Base-by-base conservation (phyloP, 2,113 vertebrate species). In the Ardeotis arabs region DNA sequence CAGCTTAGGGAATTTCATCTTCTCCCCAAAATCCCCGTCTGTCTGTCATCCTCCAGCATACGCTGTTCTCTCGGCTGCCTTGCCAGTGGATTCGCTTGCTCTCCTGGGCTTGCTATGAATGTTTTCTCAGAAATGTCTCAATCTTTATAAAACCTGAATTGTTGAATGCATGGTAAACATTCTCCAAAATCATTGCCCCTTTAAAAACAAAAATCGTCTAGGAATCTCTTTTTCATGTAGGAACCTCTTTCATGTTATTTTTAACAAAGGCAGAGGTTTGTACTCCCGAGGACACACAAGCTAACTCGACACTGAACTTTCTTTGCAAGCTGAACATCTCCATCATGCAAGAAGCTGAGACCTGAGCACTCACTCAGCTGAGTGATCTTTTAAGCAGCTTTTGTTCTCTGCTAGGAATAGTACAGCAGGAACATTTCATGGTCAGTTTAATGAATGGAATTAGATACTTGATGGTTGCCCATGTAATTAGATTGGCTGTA, bases 201-300 rank as follows among this genome's bases (percentile, higher is more conserved):
- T 93, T 75, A 67, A 70, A 58, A 84, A 31, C 14, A 84, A 74
- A 70, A 77, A 33, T 35, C 3, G 2, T 31, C 77, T 84, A 93
- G 95, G 58, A 95, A 73, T 55, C 29, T 56, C 41, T 55, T 80
- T 84, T 75, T 55, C 45, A 31, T 22, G 19, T 4, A 69, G 56
- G 37, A 88, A 82, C 94, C 85, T 49, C 84, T 96, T 87, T 87
- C 59, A 41, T 75, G 77, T 78, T 86, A 41, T 93, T 91, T 96
- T 93, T 93, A 93, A 69, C 77, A 84, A 28, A 93, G 69, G 77
- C 95, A 88, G 93, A 94, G 81, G 67, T 87, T 94, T 79, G 62
- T 56, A 72, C 85, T 97, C 96, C 91, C 2, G 6, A 96, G 93
- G 75, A 79, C 78, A 28, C n/a, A 16, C 59, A 70, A 91, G 90